Base-by-base conservation (phyloP, 2,797 vertebrate species). In the Phoebastria nigripes region DNA sequence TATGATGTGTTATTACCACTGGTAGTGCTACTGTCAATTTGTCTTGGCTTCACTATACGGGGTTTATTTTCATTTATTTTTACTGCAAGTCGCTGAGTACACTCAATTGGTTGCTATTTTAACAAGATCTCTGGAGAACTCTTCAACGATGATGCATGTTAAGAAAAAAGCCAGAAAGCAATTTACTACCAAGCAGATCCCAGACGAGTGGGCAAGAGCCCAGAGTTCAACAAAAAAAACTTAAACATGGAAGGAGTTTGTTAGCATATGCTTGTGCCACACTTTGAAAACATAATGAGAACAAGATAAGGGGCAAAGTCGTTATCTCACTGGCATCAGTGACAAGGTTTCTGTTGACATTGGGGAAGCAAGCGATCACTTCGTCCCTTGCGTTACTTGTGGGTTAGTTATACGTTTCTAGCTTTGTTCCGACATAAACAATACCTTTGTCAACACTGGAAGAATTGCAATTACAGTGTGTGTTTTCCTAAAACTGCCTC, bases 81-180 rank as follows among this genome's bases (percentile, higher is more conserved):
- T 94, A 63, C 79, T 94, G 24, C 92, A 94, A 96, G 90, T 91
- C 17, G 28, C 78, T 69, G 95, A 94, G 95, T 96, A 61, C 76
- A 72, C 80, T 96, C 95, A 94, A 93, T 88, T 94, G 83, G 89
- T 97, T 97, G 89, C 95, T 97, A 90, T 96, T 97, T 98, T 98
- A 98, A 97, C 96, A 97, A 98, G 98, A 74, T 97, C 96, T 97
- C 97, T 96, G 85, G 97, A 97, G 98, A 93, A 63, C 80, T 95
- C 67, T 90, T 97, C 87, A 91, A 29, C 6, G 12, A 82, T 95
- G 95, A 95, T 96, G 31, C 67, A 77, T 94, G 76, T 95, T 96
- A 87, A 95, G 84, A 62, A 79, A 81, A 91, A 93, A 95, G 52
- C 59, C 82, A 87, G 82, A 95, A 95, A 85, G 80, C 94, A 91